Evolutionary conservation across 2,113 vertebrate genomes (phyloP), one percentile per base, ranked within the genome.

Genomic region (Eonycteris spelaea): DNA sequence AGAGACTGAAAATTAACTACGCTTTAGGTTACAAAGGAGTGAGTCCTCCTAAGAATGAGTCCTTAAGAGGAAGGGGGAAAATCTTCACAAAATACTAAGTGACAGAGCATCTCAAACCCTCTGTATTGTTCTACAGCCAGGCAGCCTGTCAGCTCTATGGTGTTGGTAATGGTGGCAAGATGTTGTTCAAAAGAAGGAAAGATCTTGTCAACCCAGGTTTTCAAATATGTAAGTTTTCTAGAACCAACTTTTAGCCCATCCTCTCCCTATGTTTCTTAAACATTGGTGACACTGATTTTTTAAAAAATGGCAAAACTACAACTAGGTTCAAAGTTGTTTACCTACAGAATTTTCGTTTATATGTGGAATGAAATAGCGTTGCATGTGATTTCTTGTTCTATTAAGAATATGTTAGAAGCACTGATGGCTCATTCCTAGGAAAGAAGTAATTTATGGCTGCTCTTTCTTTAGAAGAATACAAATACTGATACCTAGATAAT

Each of bases 11-110:
- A 94, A 73, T 84, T 84, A 57, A 2, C 77, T 16, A 84, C 13
- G 33, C 6, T 26, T 74, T 75, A 79, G 84, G 79, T 90, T 83
- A 92, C 26, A 86, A 87, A 95, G 45, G 26, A 96, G 35, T n/a
- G 18, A 11, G 51, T 51, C 15, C 51, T 16, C 51, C 51, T 26
- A 77, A 48, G 68, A 86, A 93, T 26, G 40, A 55, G 14, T 93
- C 51, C 43, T 82, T 63, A 45, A 13, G 57, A 96, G n/a, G 48
- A 95, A 43, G 30, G 6, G 28, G 78, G n/a, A 24, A 15, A 40
- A 77, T 59, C 48, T n/a, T 86, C 67, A 63, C 28, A 78, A 68
- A 67, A 85, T 67, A 33, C 61, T 43, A 24, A 24, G 26, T 63
- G 55, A 33, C 35, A 70, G 71, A 74, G 65, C 38, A 53, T 65